phyloP scores from a whole-genome alignment of 2,113 vertebrate species.

The Tragelaphus imberbis region DNA sequence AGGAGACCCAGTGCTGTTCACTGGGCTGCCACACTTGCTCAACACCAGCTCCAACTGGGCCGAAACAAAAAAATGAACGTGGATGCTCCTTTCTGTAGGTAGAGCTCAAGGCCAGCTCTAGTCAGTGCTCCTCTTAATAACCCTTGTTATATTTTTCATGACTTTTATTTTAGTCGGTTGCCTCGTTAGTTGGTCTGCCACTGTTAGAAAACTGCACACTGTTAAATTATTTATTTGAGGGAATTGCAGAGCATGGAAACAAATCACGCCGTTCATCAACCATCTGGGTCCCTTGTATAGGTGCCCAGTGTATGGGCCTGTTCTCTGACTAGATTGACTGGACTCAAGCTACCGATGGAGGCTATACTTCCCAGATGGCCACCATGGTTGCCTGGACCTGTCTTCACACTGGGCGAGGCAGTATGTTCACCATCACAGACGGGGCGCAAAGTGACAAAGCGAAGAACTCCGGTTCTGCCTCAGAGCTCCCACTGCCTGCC shows the following conservation, averaged over 20 bases:
- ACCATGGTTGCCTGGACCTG: not conserved
- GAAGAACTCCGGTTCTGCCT: no score
- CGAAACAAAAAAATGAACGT: not conserved
- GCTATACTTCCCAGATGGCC: no score
- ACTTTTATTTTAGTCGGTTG: not conserved
- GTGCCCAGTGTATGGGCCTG: not conserved
- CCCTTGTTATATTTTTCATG: not conserved
- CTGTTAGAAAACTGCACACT: not conserved
- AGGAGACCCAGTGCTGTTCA: not conserved
- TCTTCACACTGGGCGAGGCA: not conserved
- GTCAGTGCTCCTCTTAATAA: not conserved
- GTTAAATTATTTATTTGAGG: not conserved
- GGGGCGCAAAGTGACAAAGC: no score
- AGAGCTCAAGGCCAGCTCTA: not conserved
- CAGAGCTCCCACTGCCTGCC: not conserved
- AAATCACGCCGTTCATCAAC: not conserved
- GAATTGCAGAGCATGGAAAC: no score
- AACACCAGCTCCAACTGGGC: fast-evolving
- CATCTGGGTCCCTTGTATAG: not conserved
- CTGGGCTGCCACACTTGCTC: not conserved
- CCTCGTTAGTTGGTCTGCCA: not conserved
- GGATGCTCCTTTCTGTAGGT: not conserved
- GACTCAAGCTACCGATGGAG: not conserved
- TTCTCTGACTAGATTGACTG: not conserved
- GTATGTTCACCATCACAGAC: fast-evolving